Evolutionary conservation across 2,113 vertebrate genomes (phyloP).

Genomic region (Mobula birostris): DNA sequence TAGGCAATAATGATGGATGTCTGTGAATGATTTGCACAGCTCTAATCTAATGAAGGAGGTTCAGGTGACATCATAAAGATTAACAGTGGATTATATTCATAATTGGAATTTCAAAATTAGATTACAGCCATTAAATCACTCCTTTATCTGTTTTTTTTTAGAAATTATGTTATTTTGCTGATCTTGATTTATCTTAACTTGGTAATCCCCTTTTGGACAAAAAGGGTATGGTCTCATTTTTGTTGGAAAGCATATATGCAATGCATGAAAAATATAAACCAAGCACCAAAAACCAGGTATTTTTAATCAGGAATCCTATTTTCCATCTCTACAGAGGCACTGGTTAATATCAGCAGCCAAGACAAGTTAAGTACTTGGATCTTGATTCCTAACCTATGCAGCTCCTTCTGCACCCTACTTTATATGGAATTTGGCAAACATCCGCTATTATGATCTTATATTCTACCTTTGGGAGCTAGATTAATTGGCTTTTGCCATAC

Average conservation of each 20-base stretch:
- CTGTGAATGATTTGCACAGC: background rate
- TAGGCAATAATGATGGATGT: background rate
- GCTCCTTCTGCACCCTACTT: background rate
- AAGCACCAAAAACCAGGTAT: background rate
- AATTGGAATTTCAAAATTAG: constrained; percentile 6
- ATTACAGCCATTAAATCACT: background rate
- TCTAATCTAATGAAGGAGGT: constrained; percentile 8
- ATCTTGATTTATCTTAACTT: background rate
- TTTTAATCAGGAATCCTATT: background rate
- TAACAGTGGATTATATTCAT: background rate
- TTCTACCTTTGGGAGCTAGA: background rate
- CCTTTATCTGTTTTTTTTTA: background rate
- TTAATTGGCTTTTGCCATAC: background rate
- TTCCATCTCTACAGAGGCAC: background rate
- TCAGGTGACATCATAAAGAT: background rate
- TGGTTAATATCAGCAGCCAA: background rate
- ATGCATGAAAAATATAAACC: background rate
- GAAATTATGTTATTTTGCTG: background rate
- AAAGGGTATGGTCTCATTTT: background rate
- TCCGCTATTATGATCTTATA: background rate
- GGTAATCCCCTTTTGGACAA: background rate
- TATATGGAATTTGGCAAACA: background rate
- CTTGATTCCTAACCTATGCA: background rate
- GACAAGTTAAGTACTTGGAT: background rate
- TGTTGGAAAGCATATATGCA: background rate